phyloP scores from a whole-genome alignment of 2,113 vertebrate genomes.

The Pluvialis apricaria region DNA sequence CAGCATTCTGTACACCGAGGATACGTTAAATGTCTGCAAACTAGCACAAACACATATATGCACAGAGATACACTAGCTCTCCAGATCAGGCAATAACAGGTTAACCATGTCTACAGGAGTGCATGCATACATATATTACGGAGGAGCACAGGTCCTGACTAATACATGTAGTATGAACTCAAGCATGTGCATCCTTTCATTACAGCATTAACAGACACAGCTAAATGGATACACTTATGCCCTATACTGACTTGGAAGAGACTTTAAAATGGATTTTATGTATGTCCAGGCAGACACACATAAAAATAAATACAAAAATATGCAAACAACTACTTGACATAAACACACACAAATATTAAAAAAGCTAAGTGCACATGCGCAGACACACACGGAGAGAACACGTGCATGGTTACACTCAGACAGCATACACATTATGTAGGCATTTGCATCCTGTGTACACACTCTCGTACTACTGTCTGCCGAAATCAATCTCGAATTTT shows the following conservation, averaged over 20 bases:
- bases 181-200: background rate
- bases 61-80: background rate
- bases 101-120: background rate
- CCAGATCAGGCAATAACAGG: background rate
- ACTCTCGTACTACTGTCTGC: background rate
- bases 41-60: background rate
- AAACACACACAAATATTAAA: background rate
- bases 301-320: background rate
- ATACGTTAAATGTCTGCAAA: background rate
- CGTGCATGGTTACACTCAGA: background rate
- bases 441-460: background rate
- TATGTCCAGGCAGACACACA: background rate
- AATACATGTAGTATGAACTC: background rate
- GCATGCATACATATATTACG: too few species aligned
- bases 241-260: background rate
- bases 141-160: background rate
- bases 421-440: background rate
- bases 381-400: background rate
- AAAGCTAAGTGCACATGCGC: fast-evolving
- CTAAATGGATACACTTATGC: background rate
- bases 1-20: background rate
- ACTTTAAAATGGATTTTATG: background rate
- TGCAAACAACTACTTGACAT: background rate
- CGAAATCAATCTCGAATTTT: background rate
- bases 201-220: background rate